These are phyloP conservation scores for Lysiphlebus fabarum DNA, from an alignment of 1,140 invertebrate species.

Conservation along the genomic window DNA sequence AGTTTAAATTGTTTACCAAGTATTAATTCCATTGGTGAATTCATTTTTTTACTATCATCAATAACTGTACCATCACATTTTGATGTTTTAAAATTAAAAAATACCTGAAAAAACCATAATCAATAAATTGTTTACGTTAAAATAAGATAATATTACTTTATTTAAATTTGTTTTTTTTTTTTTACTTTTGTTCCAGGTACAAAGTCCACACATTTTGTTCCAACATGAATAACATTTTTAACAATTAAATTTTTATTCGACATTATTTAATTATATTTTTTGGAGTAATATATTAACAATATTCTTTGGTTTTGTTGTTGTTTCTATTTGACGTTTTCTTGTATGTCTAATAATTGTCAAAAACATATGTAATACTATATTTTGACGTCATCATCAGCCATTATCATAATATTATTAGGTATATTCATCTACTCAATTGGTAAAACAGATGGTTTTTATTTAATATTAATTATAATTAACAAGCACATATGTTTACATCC, in stretches of 20 bases:
- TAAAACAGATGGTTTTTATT: too few relatives aligned
- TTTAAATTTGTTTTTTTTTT: too few relatives aligned
- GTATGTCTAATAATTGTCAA: slow-evolving; percentile 11
- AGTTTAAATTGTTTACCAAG: slow-evolving; percentile 95
- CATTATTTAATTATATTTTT: slow-evolving; percentile 11
- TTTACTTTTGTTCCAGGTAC: slow-evolving; percentile 48
- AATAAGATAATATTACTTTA: slow-evolving; percentile 4
- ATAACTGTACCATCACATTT: slow-evolving; percentile 70
- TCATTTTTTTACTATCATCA: slow-evolving; percentile 82
- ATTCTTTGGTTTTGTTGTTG: too few relatives aligned
- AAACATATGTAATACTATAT: slow-evolving; percentile 33
- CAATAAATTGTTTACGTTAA: slow-evolving; percentile 10
- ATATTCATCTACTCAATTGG: too few relatives aligned
- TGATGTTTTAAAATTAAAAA: slow-evolving; percentile 86
- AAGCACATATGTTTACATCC: too few relatives aligned
- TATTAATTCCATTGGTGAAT: slow-evolving; percentile 86
- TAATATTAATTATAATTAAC: too few relatives aligned
- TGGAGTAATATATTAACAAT: slow-evolving; percentile 1
- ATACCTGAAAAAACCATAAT: slow-evolving; percentile 60
- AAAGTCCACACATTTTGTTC: slow-evolving; percentile 44
- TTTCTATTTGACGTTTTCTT: slow-evolving; percentile 30
- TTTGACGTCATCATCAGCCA: too few relatives aligned
- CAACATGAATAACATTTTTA: slow-evolving; percentile 46
- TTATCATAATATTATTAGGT: too few relatives aligned
- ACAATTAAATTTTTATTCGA: slow-evolving; percentile 33